phyloP scores from a whole-genome alignment of 1,140 invertebrate species.

The Chrysoperla carnea region DNA sequence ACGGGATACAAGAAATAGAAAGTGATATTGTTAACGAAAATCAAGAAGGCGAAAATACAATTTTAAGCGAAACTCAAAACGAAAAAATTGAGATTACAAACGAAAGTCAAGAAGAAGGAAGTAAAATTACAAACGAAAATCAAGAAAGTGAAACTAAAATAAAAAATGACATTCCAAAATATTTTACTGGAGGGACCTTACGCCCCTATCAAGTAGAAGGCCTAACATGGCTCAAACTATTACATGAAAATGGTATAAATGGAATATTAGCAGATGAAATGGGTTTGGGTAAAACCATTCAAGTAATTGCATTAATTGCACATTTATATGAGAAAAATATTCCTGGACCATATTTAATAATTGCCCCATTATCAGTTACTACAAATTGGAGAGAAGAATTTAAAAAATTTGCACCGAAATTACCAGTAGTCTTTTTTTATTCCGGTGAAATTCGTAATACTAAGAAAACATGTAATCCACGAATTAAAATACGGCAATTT shows the following conservation, averaged over 20 bases:
- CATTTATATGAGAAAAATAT: slow-evolving; percentile 32
- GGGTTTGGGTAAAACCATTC: slow-evolving; percentile 60
- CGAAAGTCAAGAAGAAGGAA: too few species aligned
- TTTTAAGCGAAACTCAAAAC: background rate
- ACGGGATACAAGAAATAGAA: too few species aligned
- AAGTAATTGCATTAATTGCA: slow-evolving; percentile 41
- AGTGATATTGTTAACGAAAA: too few species aligned
- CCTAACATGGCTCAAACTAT: slow-evolving; percentile 36
- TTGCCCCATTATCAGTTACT: slow-evolving; percentile 49
- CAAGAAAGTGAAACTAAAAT: too few species aligned
- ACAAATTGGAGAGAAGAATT: slow-evolving; percentile 55
- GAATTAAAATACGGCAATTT: too few species aligned
- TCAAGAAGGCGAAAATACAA: background rate
- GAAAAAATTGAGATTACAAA: background rate
- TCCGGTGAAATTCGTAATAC: slow-evolving; percentile 29
- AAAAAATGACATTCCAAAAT: background rate
- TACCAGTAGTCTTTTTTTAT: slow-evolving; percentile 38
- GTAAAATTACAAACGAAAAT: too few species aligned
- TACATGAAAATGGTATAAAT: slow-evolving; percentile 52
- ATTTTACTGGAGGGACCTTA: slow-evolving; percentile 22
- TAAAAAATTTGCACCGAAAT: slow-evolving; percentile 40
- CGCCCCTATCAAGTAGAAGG: slow-evolving; percentile 42
- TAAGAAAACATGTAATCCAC: slow-evolving; percentile 12
- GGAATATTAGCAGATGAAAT: slow-evolving; percentile 71
- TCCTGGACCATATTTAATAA: slow-evolving; percentile 39